phyloP scores from a whole-genome alignment of 2,888 invertebrate species.

The Epistrophe grossulariae region DNA sequence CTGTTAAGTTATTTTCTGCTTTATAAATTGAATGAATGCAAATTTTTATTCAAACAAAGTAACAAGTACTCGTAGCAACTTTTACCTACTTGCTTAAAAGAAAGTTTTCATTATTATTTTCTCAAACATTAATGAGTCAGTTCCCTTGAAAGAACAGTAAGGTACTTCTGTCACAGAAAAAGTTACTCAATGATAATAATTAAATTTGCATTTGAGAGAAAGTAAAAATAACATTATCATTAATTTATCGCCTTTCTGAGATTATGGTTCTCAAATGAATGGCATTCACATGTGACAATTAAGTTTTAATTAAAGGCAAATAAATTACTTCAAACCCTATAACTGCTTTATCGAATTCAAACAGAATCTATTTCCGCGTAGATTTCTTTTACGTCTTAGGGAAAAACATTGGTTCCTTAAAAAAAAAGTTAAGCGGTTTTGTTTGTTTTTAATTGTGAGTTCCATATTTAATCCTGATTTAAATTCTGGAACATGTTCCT shows the following conservation, averaged over 20 bases:
- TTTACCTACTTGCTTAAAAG: not conserved
- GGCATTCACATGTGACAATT: constrained; percentile 30
- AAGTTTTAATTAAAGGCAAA: constrained; percentile 59
- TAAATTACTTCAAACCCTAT: constrained; percentile 33
- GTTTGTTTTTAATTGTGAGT: no score
- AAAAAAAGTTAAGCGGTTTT: not conserved
- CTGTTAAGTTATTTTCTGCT: constrained; percentile 52
- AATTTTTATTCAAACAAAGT: constrained; percentile 60
- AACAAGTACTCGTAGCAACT: not conserved
- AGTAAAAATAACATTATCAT: not conserved
- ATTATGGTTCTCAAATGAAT: not conserved
- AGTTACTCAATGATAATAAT: not conserved
- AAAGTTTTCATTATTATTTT: constrained; percentile 15
- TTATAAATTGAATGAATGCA: constrained; percentile 61
- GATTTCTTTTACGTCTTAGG: not conserved
- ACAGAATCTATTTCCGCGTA: constrained; percentile 8
- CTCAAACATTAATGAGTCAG: not conserved
- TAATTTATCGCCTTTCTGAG: not conserved
- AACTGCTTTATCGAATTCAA: constrained; percentile 12
- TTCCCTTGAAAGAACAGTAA: no score
- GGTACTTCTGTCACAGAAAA: not conserved
- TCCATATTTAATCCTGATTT: no score
- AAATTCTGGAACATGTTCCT: no score
- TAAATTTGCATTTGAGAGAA: not conserved
- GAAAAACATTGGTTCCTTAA: not conserved